Percentiles rank a stretch among this genome's conserved stretches.
phyloP scores from a whole-genome alignment of 2,797 vertebrate genomes.

The Ctenopoma kingsleyae region DNA sequence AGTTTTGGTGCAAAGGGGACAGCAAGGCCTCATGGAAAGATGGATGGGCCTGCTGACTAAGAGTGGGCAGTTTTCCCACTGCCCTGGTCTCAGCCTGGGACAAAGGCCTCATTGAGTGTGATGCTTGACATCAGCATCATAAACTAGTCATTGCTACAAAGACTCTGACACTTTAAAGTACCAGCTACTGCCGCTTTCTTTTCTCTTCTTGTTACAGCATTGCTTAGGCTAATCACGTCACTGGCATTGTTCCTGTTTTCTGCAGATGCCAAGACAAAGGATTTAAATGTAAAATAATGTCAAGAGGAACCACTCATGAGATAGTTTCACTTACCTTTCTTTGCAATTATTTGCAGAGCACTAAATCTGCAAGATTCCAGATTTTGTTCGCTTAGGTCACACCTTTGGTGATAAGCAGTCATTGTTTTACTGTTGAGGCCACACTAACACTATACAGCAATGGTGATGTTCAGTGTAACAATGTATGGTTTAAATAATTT shows the following conservation, averaged over 20 bases:
- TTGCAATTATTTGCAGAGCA: background rate
- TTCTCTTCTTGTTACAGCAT: conserved; percentile 87
- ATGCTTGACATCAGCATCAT: conserved; percentile 99
- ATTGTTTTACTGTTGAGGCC: conserved; percentile 7
- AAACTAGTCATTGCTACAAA: conserved; percentile 98
- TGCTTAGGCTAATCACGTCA: conserved; percentile 86
- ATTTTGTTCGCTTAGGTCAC: conserved; percentile 22
- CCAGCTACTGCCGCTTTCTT: conserved; percentile 89
- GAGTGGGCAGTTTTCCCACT: conserved; percentile 98
- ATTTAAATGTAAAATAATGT: conserved; percentile 88
- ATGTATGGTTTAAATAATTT: background rate
- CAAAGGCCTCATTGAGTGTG: conserved; percentile 99
- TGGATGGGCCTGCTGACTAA: conserved; percentile 96
- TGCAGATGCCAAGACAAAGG: conserved; percentile 82
- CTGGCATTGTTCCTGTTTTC: conserved; percentile 83
- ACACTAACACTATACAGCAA: background rate
- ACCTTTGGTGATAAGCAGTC: conserved; percentile 15
- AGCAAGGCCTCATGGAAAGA: conserved; percentile 90
- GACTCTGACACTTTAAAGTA: conserved; percentile 97
- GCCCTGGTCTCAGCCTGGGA: conserved; percentile 93
- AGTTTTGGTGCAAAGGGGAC: conserved; percentile 88
- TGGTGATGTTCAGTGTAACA: background rate
- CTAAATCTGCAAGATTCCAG: background rate
- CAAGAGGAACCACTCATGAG: conserved; percentile 85
- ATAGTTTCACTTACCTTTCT: conserved; percentile 57